These are phyloP conservation scores for Lerema accius DNA, from an alignment of 1,140 invertebrate species.

Conservation along the genomic window DNA sequence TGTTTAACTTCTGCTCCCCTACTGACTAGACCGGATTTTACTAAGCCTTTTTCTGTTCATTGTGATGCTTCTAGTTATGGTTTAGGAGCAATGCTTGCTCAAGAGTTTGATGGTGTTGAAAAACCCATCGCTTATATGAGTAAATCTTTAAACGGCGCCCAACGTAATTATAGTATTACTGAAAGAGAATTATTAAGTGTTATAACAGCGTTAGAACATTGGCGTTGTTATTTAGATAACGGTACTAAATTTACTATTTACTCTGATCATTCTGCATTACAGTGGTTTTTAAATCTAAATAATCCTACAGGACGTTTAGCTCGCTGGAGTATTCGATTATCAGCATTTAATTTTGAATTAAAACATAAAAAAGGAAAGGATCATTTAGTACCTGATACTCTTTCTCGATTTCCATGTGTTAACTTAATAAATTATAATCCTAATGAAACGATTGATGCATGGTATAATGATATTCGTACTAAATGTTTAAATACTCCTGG, in stretches of 20 bases:
- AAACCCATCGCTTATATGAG: slow-evolving; percentile 40
- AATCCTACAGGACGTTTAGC: slow-evolving; percentile 38
- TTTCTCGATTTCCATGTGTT: slow-evolving; percentile 20
- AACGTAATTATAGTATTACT: background rate
- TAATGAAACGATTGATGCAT: too few relatives aligned
- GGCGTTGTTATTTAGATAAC: slow-evolving; percentile 40
- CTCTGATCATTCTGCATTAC: slow-evolving; percentile 47
- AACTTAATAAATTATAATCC: too few relatives aligned
- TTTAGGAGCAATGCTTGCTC: slow-evolving; percentile 40
- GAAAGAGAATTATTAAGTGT: slow-evolving; percentile 16
- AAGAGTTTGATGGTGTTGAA: slow-evolving; percentile 34
- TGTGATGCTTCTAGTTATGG: slow-evolving; percentile 38
- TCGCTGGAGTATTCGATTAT: slow-evolving; percentile 35
- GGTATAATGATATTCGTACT: slow-evolving; percentile 1
- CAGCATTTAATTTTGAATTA: slow-evolving; percentile 37
- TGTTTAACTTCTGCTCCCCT: background rate
- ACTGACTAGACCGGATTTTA: slow-evolving; percentile 42
- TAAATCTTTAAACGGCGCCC: slow-evolving; percentile 18
- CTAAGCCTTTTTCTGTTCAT: slow-evolving; percentile 30
- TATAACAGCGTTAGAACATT: slow-evolving; percentile 29
- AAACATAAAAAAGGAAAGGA: slow-evolving; percentile 29
- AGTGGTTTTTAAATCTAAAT: slow-evolving; percentile 44
- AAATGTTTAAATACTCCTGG: slow-evolving; percentile 6
- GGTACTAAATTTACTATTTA: slow-evolving; percentile 31
- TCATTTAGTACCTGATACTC: slow-evolving; percentile 4